Conservation (phyloP, 2,113 vertebrate species). For the Herpetotheres cachinnans region DNA sequence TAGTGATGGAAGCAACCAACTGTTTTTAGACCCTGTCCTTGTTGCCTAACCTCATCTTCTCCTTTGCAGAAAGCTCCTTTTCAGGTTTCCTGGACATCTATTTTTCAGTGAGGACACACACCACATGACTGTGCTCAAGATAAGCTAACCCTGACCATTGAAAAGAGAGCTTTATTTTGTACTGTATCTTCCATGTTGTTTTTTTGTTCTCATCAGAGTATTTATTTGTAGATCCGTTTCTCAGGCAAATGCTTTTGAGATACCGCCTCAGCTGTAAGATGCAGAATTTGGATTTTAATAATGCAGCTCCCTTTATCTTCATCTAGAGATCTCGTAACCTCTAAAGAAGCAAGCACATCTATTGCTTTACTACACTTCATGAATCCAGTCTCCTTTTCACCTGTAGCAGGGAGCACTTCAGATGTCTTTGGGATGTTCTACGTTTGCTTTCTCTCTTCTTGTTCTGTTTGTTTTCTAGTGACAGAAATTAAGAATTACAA, state of each 20-base stretch:
- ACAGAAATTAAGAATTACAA: background rate
- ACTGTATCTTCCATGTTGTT: fast-evolving
- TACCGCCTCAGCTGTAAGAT: background rate
- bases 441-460: background rate
- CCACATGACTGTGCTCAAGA: background rate
- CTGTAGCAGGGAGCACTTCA: background rate
- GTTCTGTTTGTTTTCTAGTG: background rate
- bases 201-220: background rate
- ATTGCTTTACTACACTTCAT: background rate
- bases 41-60: background rate
- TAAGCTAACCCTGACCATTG: background rate
- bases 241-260: background rate
- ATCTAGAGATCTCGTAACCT: background rate
- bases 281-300: background rate
- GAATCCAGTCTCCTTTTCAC: background rate
- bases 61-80: background rate
- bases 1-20: background rate
- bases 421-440: background rate
- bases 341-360: background rate
- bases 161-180: background rate
- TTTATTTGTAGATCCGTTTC: background rate
- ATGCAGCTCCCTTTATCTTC: background rate
- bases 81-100: background rate
- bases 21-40: background rate
- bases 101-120: background rate